Conservation (phyloP, 92 coral and sea anemone species). For the Anthopleura xanthogrammica region DNA sequence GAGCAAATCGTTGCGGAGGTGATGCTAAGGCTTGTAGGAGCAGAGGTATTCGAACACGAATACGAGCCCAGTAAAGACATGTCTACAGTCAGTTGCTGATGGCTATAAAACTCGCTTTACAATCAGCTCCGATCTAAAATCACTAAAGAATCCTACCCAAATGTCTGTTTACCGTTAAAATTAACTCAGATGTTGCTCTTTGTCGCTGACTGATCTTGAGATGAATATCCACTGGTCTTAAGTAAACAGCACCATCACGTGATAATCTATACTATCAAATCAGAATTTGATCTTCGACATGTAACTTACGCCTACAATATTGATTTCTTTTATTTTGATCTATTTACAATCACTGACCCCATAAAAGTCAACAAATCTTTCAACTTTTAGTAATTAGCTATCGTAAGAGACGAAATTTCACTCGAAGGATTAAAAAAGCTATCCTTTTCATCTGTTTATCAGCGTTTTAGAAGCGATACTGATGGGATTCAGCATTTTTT, state of each 20-base stretch:
- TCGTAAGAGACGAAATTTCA: not conserved
- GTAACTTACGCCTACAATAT: not conserved
- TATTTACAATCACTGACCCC: not conserved
- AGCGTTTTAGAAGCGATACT: not conserved
- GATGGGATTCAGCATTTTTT: not conserved
- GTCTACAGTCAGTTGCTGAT: not conserved
- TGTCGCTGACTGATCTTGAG: not conserved
- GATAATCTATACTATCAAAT: constrained; percentile 14
- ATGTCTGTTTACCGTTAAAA: not conserved
- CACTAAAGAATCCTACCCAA: not conserved
- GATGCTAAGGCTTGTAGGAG: constrained; percentile 62
- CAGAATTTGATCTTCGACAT: constrained; percentile 6
- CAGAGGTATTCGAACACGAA: constrained; percentile 60
- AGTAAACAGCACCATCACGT: constrained; percentile 12
- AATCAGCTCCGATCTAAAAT: not conserved
- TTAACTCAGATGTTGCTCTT: not conserved
- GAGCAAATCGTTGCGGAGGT: constrained; percentile 64
- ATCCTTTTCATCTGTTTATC: not conserved
- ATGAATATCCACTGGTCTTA: not conserved
- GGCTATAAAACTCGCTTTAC: not conserved
- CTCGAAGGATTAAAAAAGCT: not conserved
- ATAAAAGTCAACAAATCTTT: not conserved
- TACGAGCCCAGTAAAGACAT: constrained; percentile 66
- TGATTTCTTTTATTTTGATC: not conserved
- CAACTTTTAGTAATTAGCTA: not conserved